These are phyloP conservation scores for Beroe forskalii DNA, from an alignment of 37 sponge, comb jelly and placozoan species.

Conservation along the genomic window DNA sequence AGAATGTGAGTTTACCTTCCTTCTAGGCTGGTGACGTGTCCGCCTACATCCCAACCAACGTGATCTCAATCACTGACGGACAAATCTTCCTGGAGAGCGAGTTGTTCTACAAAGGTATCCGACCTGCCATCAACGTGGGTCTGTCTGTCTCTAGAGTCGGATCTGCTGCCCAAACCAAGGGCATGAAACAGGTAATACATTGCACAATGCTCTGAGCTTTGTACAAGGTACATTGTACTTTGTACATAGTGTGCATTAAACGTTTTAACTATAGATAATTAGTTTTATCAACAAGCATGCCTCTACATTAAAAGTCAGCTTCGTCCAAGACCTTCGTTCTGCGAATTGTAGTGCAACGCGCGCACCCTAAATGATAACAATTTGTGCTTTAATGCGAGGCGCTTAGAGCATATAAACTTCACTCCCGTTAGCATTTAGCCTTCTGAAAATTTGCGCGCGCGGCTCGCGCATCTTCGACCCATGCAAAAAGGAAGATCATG, in stretches of 20 bases:
- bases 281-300: background rate
- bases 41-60: constrained; percentile 99
- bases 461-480: background rate
- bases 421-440: constrained; percentile 11
- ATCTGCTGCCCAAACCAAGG: constrained; percentile 97
- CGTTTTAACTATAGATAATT: background rate
- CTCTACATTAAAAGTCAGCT: no score
- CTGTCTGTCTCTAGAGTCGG: constrained; percentile 98
- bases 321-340: no score
- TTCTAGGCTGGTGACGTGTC: constrained; percentile 94
- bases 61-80: constrained; percentile 99
- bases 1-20: no score
- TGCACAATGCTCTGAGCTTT: background rate
- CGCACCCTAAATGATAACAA: no score
- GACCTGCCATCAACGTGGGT: constrained; percentile 99
- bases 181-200: constrained; percentile 99
- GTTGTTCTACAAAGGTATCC: constrained; percentile 98
- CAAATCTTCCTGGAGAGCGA: constrained; percentile 98
- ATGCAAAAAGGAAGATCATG: background rate
- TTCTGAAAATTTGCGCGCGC: background rate
- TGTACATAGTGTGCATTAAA: background rate
- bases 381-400: constrained; percentile 8
- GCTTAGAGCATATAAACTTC: constrained; percentile 7
- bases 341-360: no score
- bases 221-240: no score